Percentiles rank a stretch among this genome's conserved stretches.
These are phyloP conservation scores for Dipodomys merriami DNA, from an alignment of 2,113 vertebrate species.

Conservation along the genomic window DNA sequence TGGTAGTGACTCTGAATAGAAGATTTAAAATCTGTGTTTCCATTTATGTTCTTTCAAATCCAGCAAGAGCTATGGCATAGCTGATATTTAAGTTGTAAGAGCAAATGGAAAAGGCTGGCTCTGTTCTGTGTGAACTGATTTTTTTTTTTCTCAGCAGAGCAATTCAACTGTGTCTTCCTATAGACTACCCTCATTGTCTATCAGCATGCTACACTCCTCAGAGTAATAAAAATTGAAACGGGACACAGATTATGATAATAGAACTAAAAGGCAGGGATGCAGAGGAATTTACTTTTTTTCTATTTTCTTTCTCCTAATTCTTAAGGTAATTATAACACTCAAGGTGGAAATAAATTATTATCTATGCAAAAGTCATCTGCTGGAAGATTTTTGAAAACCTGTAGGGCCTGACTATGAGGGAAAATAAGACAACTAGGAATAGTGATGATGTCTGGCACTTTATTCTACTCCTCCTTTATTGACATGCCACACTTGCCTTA, in stretches of 20 bases:
- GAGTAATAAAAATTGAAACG: conserved; percentile 62
- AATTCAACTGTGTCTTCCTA: conserved; percentile 58
- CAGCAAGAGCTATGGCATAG: background rate
- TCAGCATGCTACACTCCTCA: conserved; percentile 35
- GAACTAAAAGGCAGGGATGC: conserved; percentile 1
- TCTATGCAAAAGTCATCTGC: conserved; percentile 68
- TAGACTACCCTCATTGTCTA: conserved; percentile 2
- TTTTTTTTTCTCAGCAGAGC: conserved; percentile 42
- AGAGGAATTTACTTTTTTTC: conserved; percentile 12
- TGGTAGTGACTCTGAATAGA: conserved; percentile 32
- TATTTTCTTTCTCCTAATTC: conserved; percentile 59
- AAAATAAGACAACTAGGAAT: conserved; percentile 19
- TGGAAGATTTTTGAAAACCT: conserved; percentile 61
- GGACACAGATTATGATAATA: conserved; percentile 43
- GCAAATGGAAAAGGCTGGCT: conserved; percentile 43
- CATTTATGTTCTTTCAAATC: conserved; percentile 48
- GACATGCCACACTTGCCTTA: conserved; percentile 32
- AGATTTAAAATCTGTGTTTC: conserved; percentile 58
- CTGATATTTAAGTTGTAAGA: conserved; percentile 63
- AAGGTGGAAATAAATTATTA: conserved; percentile 68
- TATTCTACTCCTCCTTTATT: background rate
- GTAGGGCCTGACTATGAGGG: background rate
- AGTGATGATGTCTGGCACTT: background rate
- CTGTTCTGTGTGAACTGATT: conserved; percentile 36
- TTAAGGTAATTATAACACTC: conserved; percentile 65